These are phyloP conservation scores for Fundulus diaphanus DNA, from an alignment of 2,797 vertebrate species.

Conservation along the genomic window DNA sequence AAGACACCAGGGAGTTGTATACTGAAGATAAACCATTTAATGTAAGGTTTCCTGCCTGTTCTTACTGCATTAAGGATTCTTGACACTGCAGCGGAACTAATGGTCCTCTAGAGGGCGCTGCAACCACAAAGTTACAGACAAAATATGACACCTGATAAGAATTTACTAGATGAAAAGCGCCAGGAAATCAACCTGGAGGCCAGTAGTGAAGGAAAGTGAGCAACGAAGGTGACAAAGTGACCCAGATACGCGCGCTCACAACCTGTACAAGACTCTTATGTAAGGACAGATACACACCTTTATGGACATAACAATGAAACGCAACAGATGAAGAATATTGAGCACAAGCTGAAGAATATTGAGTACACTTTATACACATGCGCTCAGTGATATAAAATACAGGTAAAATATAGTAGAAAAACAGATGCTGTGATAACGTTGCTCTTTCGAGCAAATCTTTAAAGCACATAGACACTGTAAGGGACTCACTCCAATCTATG, in stretches of 20 bases:
- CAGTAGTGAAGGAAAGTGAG: constrained; percentile 29
- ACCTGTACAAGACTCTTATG: constrained; percentile 6
- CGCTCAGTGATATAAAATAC: not conserved
- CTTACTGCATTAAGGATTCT: not conserved
- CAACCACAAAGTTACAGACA: constrained; percentile 25
- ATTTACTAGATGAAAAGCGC: constrained; percentile 30
- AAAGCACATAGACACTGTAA: constrained; percentile 26
- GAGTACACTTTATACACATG: too few species aligned
- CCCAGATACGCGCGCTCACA: constrained; percentile 4
- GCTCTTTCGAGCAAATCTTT: constrained; percentile 18
- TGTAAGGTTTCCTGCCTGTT: not conserved
- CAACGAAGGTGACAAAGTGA: constrained; percentile 20
- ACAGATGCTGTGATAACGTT: not conserved
- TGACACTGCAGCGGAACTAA: constrained; percentile 7
- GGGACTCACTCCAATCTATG: constrained; percentile 8
- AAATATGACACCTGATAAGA: constrained; percentile 18
- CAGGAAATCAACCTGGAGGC: constrained; percentile 28
- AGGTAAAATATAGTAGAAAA: constrained; percentile 2
- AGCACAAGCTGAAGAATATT: not conserved
- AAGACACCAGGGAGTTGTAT: not conserved
- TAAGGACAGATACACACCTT: constrained; percentile 5
- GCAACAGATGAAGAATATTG: not conserved
- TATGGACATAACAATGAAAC: not conserved
- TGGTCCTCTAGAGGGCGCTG: constrained; percentile 62
- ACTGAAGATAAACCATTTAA: not conserved